Percentiles rank a stretch among this genome's conserved stretches.
These are phyloP conservation scores for Callocephalon fimbriatum DNA, from an alignment of 2,113 vertebrate species.

Conservation along the genomic window DNA sequence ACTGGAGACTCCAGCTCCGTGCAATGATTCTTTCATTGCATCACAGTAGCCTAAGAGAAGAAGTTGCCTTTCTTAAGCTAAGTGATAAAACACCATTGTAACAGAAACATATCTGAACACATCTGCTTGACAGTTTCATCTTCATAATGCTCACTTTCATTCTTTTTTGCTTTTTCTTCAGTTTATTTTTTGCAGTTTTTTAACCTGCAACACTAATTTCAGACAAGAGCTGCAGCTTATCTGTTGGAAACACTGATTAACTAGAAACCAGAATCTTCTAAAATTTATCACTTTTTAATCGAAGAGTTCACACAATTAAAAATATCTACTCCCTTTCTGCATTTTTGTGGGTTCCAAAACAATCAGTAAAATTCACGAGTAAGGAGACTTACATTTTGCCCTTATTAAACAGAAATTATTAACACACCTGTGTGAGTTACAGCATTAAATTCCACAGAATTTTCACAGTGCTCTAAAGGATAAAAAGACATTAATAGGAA, in stretches of 20 bases:
- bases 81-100: neutral
- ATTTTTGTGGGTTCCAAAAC: neutral
- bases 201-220: neutral
- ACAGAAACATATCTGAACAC: neutral
- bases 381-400: neutral
- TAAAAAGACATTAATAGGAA: conserved; percentile 26
- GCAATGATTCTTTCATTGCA: neutral
- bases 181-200: neutral
- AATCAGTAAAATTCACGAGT: neutral
- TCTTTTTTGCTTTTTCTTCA: neutral
- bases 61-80: neutral
- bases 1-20: neutral
- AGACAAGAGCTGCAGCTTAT: neutral
- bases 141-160: neutral
- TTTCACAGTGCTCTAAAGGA: neutral
- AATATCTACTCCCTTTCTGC: neutral
- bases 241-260: neutral
- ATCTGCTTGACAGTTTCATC: neutral
- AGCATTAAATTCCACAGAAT: neutral
- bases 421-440: neutral
- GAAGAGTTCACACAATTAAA: neutral
- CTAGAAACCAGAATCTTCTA: neutral
- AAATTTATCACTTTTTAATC: neutral
- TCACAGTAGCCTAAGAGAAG: neutral
- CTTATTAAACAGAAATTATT: neutral